phyloP scores from a whole-genome alignment of 1,140 invertebrate genomes.

The Lycorma delicatula region DNA sequence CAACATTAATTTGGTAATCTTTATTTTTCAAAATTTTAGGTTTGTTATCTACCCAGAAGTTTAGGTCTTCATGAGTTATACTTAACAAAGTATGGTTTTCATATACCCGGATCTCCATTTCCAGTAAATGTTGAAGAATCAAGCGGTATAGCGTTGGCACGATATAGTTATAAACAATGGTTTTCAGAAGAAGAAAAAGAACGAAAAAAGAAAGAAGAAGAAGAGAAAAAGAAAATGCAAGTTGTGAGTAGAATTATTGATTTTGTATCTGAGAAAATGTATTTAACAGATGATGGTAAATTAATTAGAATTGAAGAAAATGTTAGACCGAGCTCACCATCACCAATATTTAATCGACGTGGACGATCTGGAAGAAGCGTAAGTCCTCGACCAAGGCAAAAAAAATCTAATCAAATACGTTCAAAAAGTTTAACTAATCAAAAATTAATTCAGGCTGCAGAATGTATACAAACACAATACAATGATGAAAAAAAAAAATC shows the following conservation, averaged over 20 bases:
- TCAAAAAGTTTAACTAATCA: not conserved
- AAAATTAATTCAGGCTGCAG: not conserved
- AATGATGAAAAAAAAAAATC: not conserved
- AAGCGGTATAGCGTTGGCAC: constrained; percentile 28
- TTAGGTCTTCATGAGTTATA: constrained; percentile 41
- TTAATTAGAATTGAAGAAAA: constrained; percentile 37
- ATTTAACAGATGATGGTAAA: constrained; percentile 41
- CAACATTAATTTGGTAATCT: too few relatives aligned
- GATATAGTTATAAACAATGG: constrained; percentile 10
- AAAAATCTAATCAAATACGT: not conserved
- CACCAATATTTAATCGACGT: not conserved
- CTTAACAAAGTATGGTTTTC: constrained; percentile 40
- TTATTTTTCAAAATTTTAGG: too few relatives aligned
- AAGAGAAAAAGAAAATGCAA: constrained; percentile 40
- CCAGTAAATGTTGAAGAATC: constrained; percentile 38
- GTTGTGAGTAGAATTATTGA: constrained; percentile 43
- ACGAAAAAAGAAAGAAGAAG: constrained; percentile 40
- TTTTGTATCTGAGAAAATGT: constrained; percentile 45
- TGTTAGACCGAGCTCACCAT: not conserved
- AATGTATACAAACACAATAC: not conserved
- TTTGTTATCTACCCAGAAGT: constrained; percentile 37
- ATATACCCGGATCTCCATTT: constrained; percentile 42
- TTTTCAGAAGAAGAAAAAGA: constrained; percentile 36
- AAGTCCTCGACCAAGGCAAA: not conserved
- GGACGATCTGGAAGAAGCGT: constrained; percentile 7